These are phyloP conservation scores for Sus cebifrons DNA, from an alignment of 2,797 vertebrate genomes.

Conservation along the genomic window DNA sequence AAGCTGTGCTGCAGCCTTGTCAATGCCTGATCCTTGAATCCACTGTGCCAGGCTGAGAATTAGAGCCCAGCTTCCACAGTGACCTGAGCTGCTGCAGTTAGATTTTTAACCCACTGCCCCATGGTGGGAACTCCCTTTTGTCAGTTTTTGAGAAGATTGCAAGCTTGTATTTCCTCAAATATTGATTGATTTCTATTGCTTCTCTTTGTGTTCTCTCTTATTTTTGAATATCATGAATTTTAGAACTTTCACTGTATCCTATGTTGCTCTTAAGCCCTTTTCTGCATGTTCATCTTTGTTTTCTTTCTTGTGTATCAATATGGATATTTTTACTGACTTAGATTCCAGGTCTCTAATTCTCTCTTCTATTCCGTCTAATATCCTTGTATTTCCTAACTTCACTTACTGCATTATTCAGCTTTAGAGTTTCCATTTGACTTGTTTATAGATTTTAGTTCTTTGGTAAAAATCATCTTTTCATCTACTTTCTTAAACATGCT, in stretches of 20 bases:
- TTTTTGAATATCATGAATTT: background rate
- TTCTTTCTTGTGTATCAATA: background rate
- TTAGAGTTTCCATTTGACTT: slow-evolving; percentile 44
- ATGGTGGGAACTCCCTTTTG: background rate
- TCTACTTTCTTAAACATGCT: background rate
- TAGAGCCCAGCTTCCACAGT: too few species aligned
- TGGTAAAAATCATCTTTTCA: slow-evolving; percentile 21
- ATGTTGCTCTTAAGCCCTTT: background rate
- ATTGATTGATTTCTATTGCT: background rate
- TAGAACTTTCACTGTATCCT: background rate
- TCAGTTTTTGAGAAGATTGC: slow-evolving; percentile 46
- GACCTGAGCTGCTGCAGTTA: too few species aligned
- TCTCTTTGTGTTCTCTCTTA: background rate
- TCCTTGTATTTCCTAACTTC: slow-evolving; percentile 14
- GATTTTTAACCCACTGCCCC: too few species aligned
- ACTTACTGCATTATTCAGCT: background rate
- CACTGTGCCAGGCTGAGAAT: too few species aligned
- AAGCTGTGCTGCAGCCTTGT: too few species aligned
- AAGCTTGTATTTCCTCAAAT: slow-evolving; percentile 8
- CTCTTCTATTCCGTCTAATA: background rate
- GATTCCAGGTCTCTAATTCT: background rate
- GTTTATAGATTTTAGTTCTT: slow-evolving; percentile 26
- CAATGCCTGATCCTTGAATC: too few species aligned
- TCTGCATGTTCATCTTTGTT: background rate
- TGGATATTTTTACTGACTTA: slow-evolving; percentile 14